phyloP scores from a whole-genome alignment of 2,888 invertebrate genomes.

The Lydus trimaculatus region DNA sequence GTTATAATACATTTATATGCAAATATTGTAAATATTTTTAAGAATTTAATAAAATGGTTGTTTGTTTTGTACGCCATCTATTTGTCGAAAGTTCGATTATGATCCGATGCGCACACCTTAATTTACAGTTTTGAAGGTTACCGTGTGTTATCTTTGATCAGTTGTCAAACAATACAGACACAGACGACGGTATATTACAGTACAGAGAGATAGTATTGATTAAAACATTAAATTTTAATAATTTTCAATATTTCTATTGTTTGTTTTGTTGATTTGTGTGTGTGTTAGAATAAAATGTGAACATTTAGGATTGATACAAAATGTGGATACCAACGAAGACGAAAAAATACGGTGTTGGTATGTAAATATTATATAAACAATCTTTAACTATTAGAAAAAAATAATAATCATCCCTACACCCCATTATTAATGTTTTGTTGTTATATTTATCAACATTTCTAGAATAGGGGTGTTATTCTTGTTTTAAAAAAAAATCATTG shows the following conservation, averaged over 20 bases:
- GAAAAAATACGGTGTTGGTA: slow-evolving; percentile 78
- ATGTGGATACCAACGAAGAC: slow-evolving; percentile 81
- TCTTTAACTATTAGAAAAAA: too few relatives aligned
- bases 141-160: not conserved
- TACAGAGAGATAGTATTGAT: slow-evolving; percentile 55
- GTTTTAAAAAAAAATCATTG: not conserved
- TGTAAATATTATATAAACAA: slow-evolving; percentile 55
- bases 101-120: not conserved
- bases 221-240: too few relatives aligned
- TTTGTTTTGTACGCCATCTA: too few relatives aligned
- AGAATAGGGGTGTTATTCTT: not conserved
- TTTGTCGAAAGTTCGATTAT: not conserved
- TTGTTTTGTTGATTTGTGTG: slow-evolving; percentile 1
- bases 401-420: not conserved
- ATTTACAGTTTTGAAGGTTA: slow-evolving; percentile 3
- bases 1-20: too few relatives aligned
- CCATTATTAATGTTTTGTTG: too few relatives aligned
- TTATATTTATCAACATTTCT: too few relatives aligned
- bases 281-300: slow-evolving; percentile 43
- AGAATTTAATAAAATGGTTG: too few relatives aligned
- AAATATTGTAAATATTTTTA: too few relatives aligned
- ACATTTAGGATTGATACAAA: slow-evolving; percentile 44
- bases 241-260: slow-evolving; percentile 42
- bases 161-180: slow-evolving; percentile 28
- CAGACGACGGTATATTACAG: slow-evolving; percentile 53